Evolutionary conservation across 2,888 invertebrate species (phyloP).

Genomic region (Pollenia amentaria): DNA sequence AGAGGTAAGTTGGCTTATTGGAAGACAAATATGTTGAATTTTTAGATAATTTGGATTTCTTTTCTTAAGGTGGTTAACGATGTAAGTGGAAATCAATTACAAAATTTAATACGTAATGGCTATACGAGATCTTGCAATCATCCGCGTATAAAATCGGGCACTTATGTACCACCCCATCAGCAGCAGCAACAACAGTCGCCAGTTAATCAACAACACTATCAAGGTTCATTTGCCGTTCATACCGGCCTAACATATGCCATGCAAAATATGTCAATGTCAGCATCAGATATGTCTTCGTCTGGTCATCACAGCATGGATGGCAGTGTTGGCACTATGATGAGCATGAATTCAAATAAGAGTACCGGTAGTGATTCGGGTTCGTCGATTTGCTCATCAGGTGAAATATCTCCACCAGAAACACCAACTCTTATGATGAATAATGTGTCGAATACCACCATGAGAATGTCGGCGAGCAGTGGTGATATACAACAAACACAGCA

Average conservation of each 20-base stretch:
- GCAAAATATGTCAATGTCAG: conserved; percentile 81
- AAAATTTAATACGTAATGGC: conserved; percentile 83
- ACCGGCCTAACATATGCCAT: conserved; percentile 78
- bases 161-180: conserved; percentile 81
- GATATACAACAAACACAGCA: conserved; percentile 76
- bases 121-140: conserved; percentile 81
- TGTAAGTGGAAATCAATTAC: conserved; percentile 80
- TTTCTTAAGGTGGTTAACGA: conserved; percentile 79
- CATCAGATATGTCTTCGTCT: conserved; percentile 75
- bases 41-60: neutral
- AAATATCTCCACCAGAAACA: conserved; percentile 84
- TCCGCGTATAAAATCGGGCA: conserved; percentile 81
- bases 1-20: conserved; percentile 79
- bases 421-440: conserved; percentile 80
- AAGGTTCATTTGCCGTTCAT: conserved; percentile 79
- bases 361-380: conserved; percentile 84
- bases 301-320: conserved; percentile 75
- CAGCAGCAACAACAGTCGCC: conserved; percentile 79
- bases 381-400: conserved; percentile 84
- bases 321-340: conserved; percentile 73
- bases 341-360: conserved; percentile 81
- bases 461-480: conserved; percentile 74
- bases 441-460: conserved; percentile 74
- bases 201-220: conserved; percentile 81
- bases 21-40: neutral